Base-by-base conservation (phyloP, 1,140 invertebrate species). In the Helicoverpa armigera region DNA sequence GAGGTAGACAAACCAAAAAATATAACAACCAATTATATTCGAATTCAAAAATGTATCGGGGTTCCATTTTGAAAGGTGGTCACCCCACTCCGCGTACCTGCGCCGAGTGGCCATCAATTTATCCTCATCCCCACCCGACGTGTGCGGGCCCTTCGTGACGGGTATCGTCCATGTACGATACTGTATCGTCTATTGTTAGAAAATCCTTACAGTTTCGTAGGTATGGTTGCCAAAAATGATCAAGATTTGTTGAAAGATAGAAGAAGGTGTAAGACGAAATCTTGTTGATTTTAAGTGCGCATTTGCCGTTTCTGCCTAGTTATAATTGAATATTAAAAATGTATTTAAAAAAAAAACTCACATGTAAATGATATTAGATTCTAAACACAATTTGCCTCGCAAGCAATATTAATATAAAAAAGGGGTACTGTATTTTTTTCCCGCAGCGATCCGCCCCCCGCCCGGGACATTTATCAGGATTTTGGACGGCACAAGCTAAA, bases 401-500 rank as follows among this genome's bases (percentile, higher is more conserved):
- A 84, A 84, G 77, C 77, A 82, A 90, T 87, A 89, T 87, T 88
- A 84, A 88, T 87, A 89, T 88, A 85, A 89, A 91, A n/a, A 92
- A 90, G 85, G 86, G 87, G 73, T 86, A 82, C 77, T 87, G 84
- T 86, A 89, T 87, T 83, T 89, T 90, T 92, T 93, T 89, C 83
- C 87, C 84, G 83, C 83, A 76, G 79, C 85, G 83, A 87, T 86
- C 87, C 86, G 86, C 88, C 89, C 91, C 92, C 90, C 84, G 87
- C 80, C 84, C 86, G 81, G 84, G 80, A 86, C 91, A 94, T 95
- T 92, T 95, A 94, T 95, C 94, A 95, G 94, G 94, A 95, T 95
- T 95, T 95, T 95, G 92, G 93, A 95, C 91, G 92, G 91, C 89
- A 91, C 88, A 94, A 93, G 94, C 94, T 95, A 95, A 95, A 95